phyloP scores from a whole-genome alignment of 1,140 invertebrate species.

The Temnothorax nylanderi region DNA sequence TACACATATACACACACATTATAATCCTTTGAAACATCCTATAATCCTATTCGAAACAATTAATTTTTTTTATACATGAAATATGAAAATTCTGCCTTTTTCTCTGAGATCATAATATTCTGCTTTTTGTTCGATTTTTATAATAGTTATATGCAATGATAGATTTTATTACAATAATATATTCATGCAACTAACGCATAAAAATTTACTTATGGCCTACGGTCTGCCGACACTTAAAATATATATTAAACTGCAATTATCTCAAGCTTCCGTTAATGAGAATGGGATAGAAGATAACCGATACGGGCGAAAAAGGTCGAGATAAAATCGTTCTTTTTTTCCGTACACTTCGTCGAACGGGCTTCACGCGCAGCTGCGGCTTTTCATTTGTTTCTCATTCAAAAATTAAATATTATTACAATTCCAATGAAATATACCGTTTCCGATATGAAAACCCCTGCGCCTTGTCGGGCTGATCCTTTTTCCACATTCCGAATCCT shows the following conservation, averaged over 20 bases:
- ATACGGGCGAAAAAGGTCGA: not conserved
- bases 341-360: not conserved
- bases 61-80: not conserved
- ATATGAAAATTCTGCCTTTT: not conserved
- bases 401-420: constrained; percentile 60
- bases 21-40: too few relatives aligned
- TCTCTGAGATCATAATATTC: too few relatives aligned
- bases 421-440: constrained; percentile 54
- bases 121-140: not conserved
- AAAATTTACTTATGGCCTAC: not conserved
- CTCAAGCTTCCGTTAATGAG: not conserved
- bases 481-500: constrained; percentile 32
- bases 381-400: constrained; percentile 56
- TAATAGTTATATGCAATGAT: not conserved
- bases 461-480: constrained; percentile 17
- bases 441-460: constrained; percentile 45
- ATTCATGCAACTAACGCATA: not conserved
- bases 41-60: too few relatives aligned
- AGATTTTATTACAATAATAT: not conserved
- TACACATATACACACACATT: not conserved
- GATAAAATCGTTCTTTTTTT: not conserved
- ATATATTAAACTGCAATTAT: not conserved
- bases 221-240: not conserved
- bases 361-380: constrained; percentile 24
- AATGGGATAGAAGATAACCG: constrained; percentile 2